These are phyloP conservation scores for Myotis davidii DNA, from an alignment of 2,113 vertebrate species.

Conservation along the genomic window DNA sequence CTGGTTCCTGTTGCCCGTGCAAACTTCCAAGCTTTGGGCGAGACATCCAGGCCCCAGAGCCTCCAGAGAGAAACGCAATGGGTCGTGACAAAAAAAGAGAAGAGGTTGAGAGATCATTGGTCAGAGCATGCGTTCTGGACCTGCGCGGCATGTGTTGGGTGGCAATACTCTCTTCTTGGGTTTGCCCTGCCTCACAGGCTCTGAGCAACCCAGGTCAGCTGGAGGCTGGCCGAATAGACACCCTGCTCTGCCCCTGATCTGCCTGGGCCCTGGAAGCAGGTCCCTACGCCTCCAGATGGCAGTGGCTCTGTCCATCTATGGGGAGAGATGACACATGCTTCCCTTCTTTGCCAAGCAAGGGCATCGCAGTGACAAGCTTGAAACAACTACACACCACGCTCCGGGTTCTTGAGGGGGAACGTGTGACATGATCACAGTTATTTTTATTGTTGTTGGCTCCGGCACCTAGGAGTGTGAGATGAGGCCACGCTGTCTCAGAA, in stretches of 20 bases:
- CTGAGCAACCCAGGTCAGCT: neutral
- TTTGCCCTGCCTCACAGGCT: neutral
- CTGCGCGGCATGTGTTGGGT: neutral
- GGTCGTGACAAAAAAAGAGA: neutral
- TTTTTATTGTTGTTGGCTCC: slow-evolving; percentile 60
- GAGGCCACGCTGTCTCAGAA: slow-evolving; percentile 21
- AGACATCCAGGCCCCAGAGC: neutral
- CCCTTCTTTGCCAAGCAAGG: neutral
- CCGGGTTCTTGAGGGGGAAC: neutral
- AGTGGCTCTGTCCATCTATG: neutral
- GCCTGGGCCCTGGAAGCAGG: neutral
- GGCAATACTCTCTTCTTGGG: neutral
- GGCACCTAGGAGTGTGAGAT: slow-evolving; percentile 25
- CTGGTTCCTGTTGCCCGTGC: neutral
- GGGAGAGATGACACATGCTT: neutral
- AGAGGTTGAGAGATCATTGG: neutral
- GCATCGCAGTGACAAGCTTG: neutral
- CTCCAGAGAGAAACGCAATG: neutral
- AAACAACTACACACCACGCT: neutral
- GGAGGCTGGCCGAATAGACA: neutral
- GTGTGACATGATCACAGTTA: slow-evolving; percentile 40
- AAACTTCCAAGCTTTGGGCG: neutral
- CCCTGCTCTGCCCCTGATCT: neutral
- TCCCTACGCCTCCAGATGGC: neutral
- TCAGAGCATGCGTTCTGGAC: neutral